Percentiles rank a stretch among this genome's conserved stretches.
Conservation (phyloP, 2,113 vertebrate species). For the Neogale vison region DNA sequence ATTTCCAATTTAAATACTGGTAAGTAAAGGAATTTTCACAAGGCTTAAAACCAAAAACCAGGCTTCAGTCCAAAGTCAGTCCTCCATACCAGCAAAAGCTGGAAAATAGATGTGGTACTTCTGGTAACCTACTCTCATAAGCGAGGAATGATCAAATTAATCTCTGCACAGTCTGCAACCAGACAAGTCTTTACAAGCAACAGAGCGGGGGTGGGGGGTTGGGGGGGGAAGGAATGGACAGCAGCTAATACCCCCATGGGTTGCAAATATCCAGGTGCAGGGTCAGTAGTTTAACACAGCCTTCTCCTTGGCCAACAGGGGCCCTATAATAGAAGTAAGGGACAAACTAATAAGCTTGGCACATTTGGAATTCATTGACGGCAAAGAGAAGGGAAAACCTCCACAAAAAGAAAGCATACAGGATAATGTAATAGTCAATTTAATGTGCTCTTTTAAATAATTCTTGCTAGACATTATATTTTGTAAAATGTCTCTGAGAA, state of each 20-base stretch:
- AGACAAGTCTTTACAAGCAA: conserved; percentile 4
- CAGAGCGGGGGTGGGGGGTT: neutral
- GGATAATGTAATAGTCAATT: neutral
- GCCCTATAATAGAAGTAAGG: neutral
- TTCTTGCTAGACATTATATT: neutral
- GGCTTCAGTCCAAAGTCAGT: neutral
- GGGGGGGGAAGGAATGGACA: too few relatives aligned
- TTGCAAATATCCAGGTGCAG: conserved; percentile 1
- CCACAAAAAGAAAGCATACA: neutral
- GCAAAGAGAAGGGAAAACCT: neutral
- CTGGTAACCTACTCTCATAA: conserved; percentile 3
- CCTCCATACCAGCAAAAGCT: neutral
- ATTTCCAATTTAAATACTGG: conserved; percentile 7
- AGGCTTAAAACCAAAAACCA: neutral
- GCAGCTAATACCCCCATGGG: neutral
- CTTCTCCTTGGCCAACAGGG: neutral
- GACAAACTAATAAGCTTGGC: neutral
- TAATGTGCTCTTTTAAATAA: neutral
- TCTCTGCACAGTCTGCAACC: neutral
- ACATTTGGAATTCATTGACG: conserved; percentile 27
- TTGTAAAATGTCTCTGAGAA: neutral
- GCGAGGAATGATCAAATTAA: conserved; percentile 29
- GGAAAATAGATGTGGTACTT: neutral
- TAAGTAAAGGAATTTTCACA: neutral
- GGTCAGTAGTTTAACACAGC: conserved; percentile 41